These are phyloP conservation scores for Drosophila infuscata DNA, from an alignment of 2,888 invertebrate genomes.

Conservation along the genomic window DNA sequence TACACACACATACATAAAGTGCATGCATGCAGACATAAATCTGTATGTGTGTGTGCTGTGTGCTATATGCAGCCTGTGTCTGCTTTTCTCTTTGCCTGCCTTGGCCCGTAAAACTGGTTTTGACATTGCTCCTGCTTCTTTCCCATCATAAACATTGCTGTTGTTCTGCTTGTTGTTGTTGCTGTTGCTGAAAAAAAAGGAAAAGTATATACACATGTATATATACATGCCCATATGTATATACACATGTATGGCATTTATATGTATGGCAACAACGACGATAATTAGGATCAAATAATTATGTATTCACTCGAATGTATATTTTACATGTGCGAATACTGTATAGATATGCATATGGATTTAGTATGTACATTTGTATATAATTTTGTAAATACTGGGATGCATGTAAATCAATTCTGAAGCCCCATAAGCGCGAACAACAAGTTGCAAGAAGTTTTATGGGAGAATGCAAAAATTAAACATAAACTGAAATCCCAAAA, in stretches of 20 bases:
- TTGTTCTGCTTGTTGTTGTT: slow-evolving; percentile 22
- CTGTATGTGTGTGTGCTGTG: slow-evolving; percentile 9
- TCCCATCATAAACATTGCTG: slow-evolving; percentile 28
- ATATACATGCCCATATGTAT: background rate
- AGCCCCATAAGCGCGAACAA: slow-evolving; percentile 13
- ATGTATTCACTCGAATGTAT: slow-evolving; percentile 16
- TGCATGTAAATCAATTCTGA: background rate
- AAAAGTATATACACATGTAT: slow-evolving; percentile 59
- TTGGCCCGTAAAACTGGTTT: slow-evolving; percentile 68
- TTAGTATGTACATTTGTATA: background rate
- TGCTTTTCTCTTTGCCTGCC: slow-evolving; percentile 20
- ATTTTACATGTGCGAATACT: background rate
- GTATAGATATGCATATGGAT: slow-evolving; percentile 12
- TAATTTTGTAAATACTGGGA: slow-evolving; percentile 17
- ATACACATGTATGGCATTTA: background rate
- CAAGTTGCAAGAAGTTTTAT: slow-evolving; percentile 3
- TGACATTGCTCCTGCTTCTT: slow-evolving; percentile 56
- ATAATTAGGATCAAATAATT: background rate
- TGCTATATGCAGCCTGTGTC: slow-evolving; percentile 52
- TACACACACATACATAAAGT: background rate
- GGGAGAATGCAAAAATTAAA: background rate
- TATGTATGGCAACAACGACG: background rate
- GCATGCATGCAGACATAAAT: slow-evolving; percentile 1
- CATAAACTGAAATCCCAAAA: background rate
- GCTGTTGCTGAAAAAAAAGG: slow-evolving; percentile 57